Base-by-base conservation (phyloP, 2,797 vertebrate genomes). In the Brotogeris chrysoptera region DNA sequence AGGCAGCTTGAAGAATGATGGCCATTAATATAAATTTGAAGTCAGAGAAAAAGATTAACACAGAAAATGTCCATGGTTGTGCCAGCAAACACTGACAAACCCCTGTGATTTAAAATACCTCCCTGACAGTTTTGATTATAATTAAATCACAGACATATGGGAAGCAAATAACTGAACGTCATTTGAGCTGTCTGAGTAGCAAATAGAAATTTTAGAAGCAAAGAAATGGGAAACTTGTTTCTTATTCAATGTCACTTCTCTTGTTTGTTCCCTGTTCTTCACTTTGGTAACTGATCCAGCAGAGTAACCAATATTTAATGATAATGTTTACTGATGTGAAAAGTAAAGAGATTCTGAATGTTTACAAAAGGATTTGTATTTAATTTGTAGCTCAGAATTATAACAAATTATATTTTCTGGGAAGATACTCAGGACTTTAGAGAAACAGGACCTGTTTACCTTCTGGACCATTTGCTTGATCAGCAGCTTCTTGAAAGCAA, bases 81-180 rank as follows among this genome's bases (percentile, higher is more conserved):
- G 57, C 95, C 93, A 97, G 91, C 65, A 96, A 95, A 89, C 49
- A 68, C 65, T 93, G 88, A 89, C 95, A 98, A 95, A 92, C 50
- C 44, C 47, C 38, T 86, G 84, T 97, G 95, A 97, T 97, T 97
- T 97, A 97, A 92, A 92, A 86, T 86, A 71, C 60, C 34, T 95
- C 27, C 18, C 78, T 95, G 93, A 95, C 96, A 96, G 85, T 89
- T 93, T 91, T 93, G 95, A 97, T 96, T 97, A 96, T 96, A 97
- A 98, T 98, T 98, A 98, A 97, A 97, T 92, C 93, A 86, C 49
- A 96, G 90, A 84, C 97, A 97, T 96, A 96, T 93, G 95, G 95
- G 93, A 97, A 60, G 59, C 1, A 0, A 97, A 95, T 95, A 95
- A 93, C 84, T 86, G 91, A 97, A 95, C 96, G 87, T 71, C 90